Evolutionary conservation across 2,113 vertebrate genomes (phyloP).

Genomic region (Alethe diademata): DNA sequence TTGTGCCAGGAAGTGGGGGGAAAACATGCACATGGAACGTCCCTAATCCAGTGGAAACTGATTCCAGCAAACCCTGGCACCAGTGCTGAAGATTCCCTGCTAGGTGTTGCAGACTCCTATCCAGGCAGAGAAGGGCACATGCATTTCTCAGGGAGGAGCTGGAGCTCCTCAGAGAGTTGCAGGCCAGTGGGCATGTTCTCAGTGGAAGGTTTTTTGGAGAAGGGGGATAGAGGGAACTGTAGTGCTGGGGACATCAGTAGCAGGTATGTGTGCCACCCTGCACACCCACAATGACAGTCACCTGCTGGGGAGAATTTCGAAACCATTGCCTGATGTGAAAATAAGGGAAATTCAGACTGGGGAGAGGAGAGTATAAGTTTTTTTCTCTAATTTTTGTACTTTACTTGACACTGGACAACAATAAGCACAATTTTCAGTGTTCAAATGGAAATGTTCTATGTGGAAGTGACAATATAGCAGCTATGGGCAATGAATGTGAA

Average conservation of each 20-base stretch:
- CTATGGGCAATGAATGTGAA: neutral
- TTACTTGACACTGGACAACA: neutral
- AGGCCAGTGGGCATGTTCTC: accelerated
- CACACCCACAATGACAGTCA: neutral
- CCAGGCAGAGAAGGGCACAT: neutral
- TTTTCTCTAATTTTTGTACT: neutral
- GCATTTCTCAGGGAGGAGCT: neutral
- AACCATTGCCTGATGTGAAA: neutral
- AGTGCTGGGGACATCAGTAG: neutral
- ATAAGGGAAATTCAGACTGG: neutral
- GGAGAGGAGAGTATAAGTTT: neutral
- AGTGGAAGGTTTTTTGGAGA: neutral
- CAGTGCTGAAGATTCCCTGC: neutral
- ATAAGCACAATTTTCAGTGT: neutral
- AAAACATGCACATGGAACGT: neutral
- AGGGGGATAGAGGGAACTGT: neutral
- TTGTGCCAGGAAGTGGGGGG: too few relatives aligned
- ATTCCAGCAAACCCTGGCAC: neutral
- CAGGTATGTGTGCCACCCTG: neutral
- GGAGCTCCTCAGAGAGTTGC: neutral
- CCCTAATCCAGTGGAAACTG: neutral
- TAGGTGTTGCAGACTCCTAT: neutral
- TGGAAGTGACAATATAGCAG: neutral
- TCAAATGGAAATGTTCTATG: neutral
- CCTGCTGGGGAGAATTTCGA: neutral